Percentiles rank a stretch among this genome's conserved stretches.
These are phyloP conservation scores for Zaprionus gabonicus DNA, from an alignment of 1,140 invertebrate genomes.

Conservation along the genomic window DNA sequence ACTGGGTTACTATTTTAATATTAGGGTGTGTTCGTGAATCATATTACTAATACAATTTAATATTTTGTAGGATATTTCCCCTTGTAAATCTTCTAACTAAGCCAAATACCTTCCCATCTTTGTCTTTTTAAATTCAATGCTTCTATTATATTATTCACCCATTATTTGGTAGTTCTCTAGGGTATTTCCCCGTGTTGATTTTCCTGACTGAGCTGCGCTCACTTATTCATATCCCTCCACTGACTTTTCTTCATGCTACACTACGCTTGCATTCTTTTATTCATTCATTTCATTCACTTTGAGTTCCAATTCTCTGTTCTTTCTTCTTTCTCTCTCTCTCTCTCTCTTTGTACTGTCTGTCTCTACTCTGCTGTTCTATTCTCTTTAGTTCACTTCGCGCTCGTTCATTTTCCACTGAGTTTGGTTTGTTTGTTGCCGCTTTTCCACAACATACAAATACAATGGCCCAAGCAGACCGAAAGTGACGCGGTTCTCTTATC, in stretches of 20 bases:
- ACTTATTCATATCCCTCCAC: slow-evolving; percentile 13
- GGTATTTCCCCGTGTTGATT: neutral
- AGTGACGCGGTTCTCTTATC: slow-evolving; percentile 50
- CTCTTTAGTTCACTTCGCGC: slow-evolving; percentile 29
- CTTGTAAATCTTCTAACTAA: too few species aligned
- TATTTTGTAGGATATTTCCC: too few species aligned
- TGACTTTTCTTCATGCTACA: slow-evolving; percentile 32
- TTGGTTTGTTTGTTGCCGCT: slow-evolving; percentile 52
- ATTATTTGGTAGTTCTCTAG: neutral
- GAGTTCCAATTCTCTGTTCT: slow-evolving; percentile 46
- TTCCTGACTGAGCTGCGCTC: neutral
- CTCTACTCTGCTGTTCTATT: slow-evolving; percentile 16
- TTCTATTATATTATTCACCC: too few species aligned
- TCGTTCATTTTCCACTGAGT: slow-evolving; percentile 54
- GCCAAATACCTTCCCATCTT: too few species aligned
- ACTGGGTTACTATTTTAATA: too few species aligned
- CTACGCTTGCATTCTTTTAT: slow-evolving; percentile 57
- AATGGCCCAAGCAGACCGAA: slow-evolving; percentile 41
- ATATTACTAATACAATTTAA: too few species aligned
- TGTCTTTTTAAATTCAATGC: too few species aligned
- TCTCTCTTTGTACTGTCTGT: neutral
- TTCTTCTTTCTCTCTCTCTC: neutral
- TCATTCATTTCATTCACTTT: slow-evolving; percentile 58
- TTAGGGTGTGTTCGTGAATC: too few species aligned
- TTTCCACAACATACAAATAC: slow-evolving; percentile 21